Evolutionary conservation across 2,888 invertebrate species (phyloP).

Genomic region (Cylindroiulus punctatus): DNA sequence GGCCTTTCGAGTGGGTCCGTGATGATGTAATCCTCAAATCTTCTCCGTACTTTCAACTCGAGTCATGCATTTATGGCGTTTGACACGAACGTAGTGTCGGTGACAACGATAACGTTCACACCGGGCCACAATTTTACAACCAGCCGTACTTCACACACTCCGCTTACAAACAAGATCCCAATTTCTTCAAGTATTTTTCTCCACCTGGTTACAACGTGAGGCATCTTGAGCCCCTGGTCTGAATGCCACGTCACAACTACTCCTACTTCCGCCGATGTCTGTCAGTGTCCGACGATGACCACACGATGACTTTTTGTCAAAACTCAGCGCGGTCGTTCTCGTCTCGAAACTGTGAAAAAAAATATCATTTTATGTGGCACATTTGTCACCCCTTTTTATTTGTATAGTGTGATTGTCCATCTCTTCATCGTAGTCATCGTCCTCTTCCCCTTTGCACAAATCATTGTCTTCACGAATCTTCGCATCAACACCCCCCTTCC

Average conservation of each 20-base stretch:
- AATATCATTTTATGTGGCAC: conserved; percentile 37
- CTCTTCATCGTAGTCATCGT: conserved; percentile 34
- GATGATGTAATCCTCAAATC: background rate
- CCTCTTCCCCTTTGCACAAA: conserved; percentile 1
- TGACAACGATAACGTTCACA: background rate
- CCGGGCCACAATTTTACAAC: background rate
- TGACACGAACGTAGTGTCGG: background rate
- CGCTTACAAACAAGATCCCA: background rate
- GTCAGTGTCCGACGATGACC: background rate
- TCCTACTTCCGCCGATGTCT: conserved; percentile 27
- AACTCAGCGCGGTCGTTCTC: background rate
- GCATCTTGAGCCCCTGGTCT: background rate
- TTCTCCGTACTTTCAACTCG: background rate
- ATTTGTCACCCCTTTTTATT: conserved; percentile 37
- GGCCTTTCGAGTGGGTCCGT: background rate
- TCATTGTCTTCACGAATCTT: conserved; percentile 27
- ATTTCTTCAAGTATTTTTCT: background rate
- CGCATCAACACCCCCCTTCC: background rate
- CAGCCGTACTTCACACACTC: conserved; percentile 9
- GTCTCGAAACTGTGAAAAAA: conserved; percentile 9
- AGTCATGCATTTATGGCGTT: background rate
- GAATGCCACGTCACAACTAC: background rate
- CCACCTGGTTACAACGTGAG: background rate
- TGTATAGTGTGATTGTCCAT: conserved; percentile 11
- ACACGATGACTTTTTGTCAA: background rate